These are phyloP conservation scores for Scaptomyza flava DNA, from an alignment of 2,888 invertebrate species.

Conservation along the genomic window DNA sequence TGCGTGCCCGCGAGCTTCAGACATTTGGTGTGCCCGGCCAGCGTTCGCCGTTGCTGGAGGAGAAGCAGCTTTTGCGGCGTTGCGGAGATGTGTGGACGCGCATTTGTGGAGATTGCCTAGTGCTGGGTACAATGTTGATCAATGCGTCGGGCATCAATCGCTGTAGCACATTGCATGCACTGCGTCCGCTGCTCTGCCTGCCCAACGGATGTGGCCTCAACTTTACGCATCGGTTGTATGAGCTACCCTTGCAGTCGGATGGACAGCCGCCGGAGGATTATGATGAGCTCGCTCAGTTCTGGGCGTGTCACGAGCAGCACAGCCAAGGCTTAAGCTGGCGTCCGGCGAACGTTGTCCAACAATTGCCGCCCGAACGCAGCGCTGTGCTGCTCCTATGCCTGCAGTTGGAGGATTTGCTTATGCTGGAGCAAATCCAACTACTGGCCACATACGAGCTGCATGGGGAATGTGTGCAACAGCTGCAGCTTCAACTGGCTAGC, in stretches of 20 bases:
- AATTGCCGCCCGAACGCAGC: constrained; percentile 75
- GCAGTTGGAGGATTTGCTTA: constrained; percentile 50
- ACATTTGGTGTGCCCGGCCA: constrained; percentile 69
- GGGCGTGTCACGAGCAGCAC: constrained; percentile 54
- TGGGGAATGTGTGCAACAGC: constrained; percentile 12
- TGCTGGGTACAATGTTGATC: constrained; percentile 76
- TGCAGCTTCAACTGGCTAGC: constrained; percentile 53
- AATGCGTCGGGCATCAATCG: constrained; percentile 61
- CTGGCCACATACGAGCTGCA: constrained; percentile 49
- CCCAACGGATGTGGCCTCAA: constrained; percentile 16
- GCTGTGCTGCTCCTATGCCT: constrained; percentile 73
- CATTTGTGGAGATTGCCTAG: constrained; percentile 58
- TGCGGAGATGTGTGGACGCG: constrained; percentile 81
- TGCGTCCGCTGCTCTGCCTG: constrained; percentile 50
- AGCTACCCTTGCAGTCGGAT: constrained; percentile 58
- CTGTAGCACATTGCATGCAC: constrained; percentile 28
- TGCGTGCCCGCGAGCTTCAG: constrained; percentile 51
- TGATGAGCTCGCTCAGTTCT: constrained; percentile 62
- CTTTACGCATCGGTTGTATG: constrained; percentile 70
- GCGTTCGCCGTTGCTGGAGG: constrained; percentile 75
- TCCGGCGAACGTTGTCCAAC: not conserved
- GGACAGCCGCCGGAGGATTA: constrained; percentile 61
- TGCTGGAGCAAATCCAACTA: constrained; percentile 39
- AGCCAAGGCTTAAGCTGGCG: constrained; percentile 46
- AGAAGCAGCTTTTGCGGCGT: constrained; percentile 77